These are phyloP conservation scores for Hippocampus zosterae DNA, from an alignment of 2,113 vertebrate species.

Conservation along the genomic window DNA sequence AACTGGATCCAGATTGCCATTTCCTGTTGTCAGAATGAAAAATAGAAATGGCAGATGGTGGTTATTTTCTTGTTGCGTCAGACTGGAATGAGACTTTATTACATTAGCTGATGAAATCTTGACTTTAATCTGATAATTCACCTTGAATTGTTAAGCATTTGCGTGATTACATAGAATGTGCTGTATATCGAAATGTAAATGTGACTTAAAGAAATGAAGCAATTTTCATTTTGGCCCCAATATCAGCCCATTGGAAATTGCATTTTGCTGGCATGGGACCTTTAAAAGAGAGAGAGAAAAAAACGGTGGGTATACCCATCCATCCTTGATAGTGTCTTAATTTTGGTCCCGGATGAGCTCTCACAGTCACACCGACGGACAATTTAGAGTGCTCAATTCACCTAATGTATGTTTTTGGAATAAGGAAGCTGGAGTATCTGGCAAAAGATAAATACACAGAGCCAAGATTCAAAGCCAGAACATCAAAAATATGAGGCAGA, in stretches of 20 bases:
- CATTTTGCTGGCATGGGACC: too few species aligned
- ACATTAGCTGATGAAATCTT: slow-evolving; percentile 1
- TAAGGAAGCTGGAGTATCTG: too few species aligned
- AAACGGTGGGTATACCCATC: too few species aligned
- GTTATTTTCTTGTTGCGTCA: not conserved
- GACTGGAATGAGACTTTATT: not conserved
- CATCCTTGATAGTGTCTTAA: too few species aligned
- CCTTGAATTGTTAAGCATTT: not conserved
- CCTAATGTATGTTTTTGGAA: too few species aligned
- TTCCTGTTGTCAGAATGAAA: not conserved
- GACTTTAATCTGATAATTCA: not conserved
- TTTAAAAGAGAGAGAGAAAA: too few species aligned
- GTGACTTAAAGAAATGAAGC: slow-evolving; percentile 5
- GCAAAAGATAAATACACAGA: too few species aligned
- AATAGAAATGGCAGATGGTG: not conserved
- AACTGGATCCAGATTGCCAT: slow-evolving; percentile 1
- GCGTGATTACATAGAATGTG: not conserved
- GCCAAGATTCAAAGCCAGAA: not conserved
- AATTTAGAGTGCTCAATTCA: too few species aligned
- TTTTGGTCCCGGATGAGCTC: too few species aligned
- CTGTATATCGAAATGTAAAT: not conserved
- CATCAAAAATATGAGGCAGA: not conserved
- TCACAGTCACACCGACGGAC: too few species aligned
- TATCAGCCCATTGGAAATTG: slow-evolving; percentile 28
- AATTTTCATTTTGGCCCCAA: slow-evolving; percentile 39